These are phyloP conservation scores for Apeira syringaria DNA, from an alignment of 2,888 invertebrate genomes.

Conservation along the genomic window DNA sequence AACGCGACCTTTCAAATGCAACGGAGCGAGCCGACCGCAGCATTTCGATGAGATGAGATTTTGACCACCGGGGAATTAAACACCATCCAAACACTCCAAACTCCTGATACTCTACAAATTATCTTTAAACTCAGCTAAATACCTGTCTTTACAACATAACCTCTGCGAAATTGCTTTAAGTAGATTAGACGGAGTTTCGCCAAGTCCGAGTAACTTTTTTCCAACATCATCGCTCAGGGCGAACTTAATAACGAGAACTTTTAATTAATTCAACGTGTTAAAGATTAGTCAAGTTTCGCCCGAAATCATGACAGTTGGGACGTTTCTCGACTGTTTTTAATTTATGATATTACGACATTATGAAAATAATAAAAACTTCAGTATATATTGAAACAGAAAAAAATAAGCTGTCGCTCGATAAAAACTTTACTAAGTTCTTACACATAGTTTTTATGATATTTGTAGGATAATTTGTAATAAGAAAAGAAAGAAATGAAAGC, in stretches of 20 bases:
- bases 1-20: too few species aligned
- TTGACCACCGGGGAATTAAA: too few species aligned
- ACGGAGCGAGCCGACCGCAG: too few species aligned
- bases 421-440: too few species aligned
- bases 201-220: constrained; percentile 33
- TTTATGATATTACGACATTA: too few species aligned
- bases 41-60: too few species aligned
- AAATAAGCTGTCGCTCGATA: too few species aligned
- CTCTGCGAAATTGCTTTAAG: constrained; percentile 33
- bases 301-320: constrained; percentile 45
- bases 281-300: constrained; percentile 56
- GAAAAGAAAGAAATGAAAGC: too few species aligned
- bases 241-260: constrained; percentile 69
- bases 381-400: too few species aligned
- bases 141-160: constrained; percentile 27
- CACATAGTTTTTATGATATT: too few species aligned
- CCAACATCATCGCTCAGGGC: constrained; percentile 36
- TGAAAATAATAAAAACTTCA: too few species aligned
- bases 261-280: constrained; percentile 68
- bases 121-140: constrained; percentile 21
- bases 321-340: constrained; percentile 29
- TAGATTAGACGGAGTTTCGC: constrained; percentile 36
- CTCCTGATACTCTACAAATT: constrained; percentile 12
- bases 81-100: constrained; percentile 6
- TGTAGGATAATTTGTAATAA: too few species aligned